Evolutionary conservation across 1,140 invertebrate genomes (phyloP), one percentile per base, ranked within the genome.

Genomic region (Dendroctonus valens): DNA sequence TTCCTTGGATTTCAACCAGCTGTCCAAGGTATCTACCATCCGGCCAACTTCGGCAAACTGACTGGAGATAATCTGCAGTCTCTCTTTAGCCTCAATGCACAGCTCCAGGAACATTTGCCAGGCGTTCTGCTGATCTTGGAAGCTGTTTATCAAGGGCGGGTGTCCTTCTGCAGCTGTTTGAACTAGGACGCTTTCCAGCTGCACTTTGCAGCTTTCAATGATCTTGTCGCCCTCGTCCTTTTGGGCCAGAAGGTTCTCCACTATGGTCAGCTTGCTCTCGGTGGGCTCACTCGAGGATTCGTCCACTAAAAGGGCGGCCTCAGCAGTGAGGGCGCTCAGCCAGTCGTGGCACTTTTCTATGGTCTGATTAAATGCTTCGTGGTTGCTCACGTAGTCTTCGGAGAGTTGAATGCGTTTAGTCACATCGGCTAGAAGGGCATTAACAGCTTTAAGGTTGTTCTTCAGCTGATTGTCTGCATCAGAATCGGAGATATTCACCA

Each of bases 1-100:
- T 81, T 97, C 94, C 74, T 91, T 90, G 46, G 89, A 83, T 74
- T 92, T 91, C 11, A 94, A 81, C 94, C 94, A 98, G 50, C 83
- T 81, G 71, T 89, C 89, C 2, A 97, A 79, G 67, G 82, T 81
- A 61, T 94, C 89, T 42, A 94, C 83, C 5, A 88, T 82, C 26
- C 86, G 84, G 74, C 93, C 89, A 67, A 93, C 92, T 75, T 92
- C 87, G 46, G 88, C 87, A 85, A 91, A 91, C 74, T 91, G 86
- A 63, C 85, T 86, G 71, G 87, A 88, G 41, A 89, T 83, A 67
- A 86, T 85, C 74, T 85, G 86, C 5, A 92, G 81, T 80, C 88
- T 89, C 7, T 84, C 84, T 73, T 88, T 81, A 51, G 85, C 86
- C 39, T 84, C 81, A 69, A 81, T 80, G 72, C 92, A 93, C 68